Evolutionary conservation across 2,113 vertebrate species (phyloP).

Genomic region (Eleginops maclovinus): DNA sequence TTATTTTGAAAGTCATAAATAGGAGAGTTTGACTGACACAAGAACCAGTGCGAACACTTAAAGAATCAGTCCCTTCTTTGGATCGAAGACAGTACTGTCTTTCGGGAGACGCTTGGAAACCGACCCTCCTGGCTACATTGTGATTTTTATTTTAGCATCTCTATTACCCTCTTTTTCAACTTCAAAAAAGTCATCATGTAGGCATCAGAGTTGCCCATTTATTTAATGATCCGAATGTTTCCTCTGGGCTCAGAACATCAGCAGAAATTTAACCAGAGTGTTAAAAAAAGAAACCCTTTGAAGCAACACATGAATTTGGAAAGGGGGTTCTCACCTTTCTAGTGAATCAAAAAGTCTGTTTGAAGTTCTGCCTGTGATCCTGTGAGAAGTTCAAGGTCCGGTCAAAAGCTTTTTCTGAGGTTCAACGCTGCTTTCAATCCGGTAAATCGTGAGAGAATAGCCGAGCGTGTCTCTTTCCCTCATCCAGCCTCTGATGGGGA

Average conservation of each 20-base stretch:
- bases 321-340: constrained; percentile 45
- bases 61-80: neutral
- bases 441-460: constrained; percentile 23
- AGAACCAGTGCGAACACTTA: no score
- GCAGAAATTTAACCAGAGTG: constrained; percentile 28
- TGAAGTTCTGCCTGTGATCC: constrained; percentile 52
- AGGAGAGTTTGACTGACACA: no score
- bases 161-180: no score
- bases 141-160: no score
- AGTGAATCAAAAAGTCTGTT: constrained; percentile 58
- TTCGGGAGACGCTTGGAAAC: neutral
- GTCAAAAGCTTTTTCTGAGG: constrained; percentile 53
- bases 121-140: neutral
- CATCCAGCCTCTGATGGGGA: neutral
- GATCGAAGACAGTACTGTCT: no score
- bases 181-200: neutral
- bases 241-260: constrained; percentile 4
- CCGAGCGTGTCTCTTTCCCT: neutral
- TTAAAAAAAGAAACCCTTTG: constrained; percentile 31
- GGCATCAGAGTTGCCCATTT: constrained; percentile 17
- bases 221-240: neutral
- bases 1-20: neutral
- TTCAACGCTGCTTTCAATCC: constrained; percentile 16
- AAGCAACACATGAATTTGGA: constrained; percentile 17
- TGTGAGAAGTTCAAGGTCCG: constrained; percentile 55